Percentiles rank a stretch among this genome's conserved stretches.
These are phyloP conservation scores for Ephydatia muelleri DNA, from an alignment of 37 sponge, comb jelly and placozoan genomes.

Conservation along the genomic window DNA sequence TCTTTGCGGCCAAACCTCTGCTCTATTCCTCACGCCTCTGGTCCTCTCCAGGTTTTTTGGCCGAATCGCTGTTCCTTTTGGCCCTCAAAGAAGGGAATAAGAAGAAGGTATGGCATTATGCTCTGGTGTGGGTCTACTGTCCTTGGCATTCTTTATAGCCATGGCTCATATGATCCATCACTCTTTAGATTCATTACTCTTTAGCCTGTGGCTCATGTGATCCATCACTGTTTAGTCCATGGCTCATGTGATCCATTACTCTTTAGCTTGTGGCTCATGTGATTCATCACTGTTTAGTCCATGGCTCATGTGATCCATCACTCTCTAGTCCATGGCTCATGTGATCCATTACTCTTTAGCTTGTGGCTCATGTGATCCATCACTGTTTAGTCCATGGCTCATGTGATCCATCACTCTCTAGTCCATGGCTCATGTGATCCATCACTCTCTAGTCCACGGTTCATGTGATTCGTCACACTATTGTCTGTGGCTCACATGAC, in stretches of 20 bases:
- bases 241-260: not conserved
- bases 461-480: no score
- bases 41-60: constrained; percentile 67
- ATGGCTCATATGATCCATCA: not conserved
- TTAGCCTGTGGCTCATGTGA: not conserved
- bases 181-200: not conserved
- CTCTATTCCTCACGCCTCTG: constrained; percentile 20
- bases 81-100: constrained; percentile 35
- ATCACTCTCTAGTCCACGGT: no score
- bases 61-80: constrained; percentile 70
- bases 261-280: not conserved
- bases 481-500: no score
- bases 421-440: no score
- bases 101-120: constrained; percentile 32
- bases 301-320: not conserved
- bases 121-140: not conserved
- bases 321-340: not conserved
- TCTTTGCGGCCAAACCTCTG: constrained; percentile 57
- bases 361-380: not conserved
- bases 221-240: not conserved
- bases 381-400: no score
- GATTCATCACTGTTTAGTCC: not conserved
- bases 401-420: no score
- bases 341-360: not conserved
- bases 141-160: not conserved